Base-by-base conservation (phyloP, 2,113 vertebrate genomes). In the Pollimyrus isidori region DNA sequence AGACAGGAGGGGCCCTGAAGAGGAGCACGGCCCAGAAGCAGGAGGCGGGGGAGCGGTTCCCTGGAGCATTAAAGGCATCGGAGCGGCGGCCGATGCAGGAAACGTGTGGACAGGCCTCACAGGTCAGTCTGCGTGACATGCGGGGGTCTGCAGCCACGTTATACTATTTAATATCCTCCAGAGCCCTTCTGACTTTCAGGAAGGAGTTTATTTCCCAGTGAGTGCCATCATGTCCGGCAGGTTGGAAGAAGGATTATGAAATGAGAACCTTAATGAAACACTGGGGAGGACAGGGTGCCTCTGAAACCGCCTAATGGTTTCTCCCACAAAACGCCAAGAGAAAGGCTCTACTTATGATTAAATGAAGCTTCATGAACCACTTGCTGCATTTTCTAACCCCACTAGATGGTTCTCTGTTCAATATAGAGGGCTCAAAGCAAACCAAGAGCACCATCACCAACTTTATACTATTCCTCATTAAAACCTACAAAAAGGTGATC, bases 291-390 rank as follows among this genome's bases (percentile, higher is more conserved):
- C 53, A 10, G 26, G 48, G 9, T 15, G 46, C 48, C 30, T 89
- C 80, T 87, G 19, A 42, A 88, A 84, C 88, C 46, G 49, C 89
- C 90, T 84, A 30, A 46, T 26, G 11, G 52, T 89, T 62, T 85
- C 46, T 82, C 45, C 35, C 76, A 52, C 17, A 26, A 87, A 76
- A 87, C 53, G 35, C 23, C 26, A 45, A 62, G 2, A 62, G 52
- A 52, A 83, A 89, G n/a, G 5, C n/a, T 30, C n/a, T 4, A 26
- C 3, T 9, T 23, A 58, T 1, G 21, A n/a, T n/a, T 7, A 58
- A 58, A 58, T 58, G 21, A 58, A 58, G 7, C 21, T 58, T 58
- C 21, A 62, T 62, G 56, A 62, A 62, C 56, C 56, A 62, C 56
- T 62, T 62, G 56, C 56, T 62, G 23, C n/a, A 62, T 62, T 62